Evolutionary conservation across 2,113 vertebrate species (phyloP).

Genomic region (Dissostichus mawsoni): DNA sequence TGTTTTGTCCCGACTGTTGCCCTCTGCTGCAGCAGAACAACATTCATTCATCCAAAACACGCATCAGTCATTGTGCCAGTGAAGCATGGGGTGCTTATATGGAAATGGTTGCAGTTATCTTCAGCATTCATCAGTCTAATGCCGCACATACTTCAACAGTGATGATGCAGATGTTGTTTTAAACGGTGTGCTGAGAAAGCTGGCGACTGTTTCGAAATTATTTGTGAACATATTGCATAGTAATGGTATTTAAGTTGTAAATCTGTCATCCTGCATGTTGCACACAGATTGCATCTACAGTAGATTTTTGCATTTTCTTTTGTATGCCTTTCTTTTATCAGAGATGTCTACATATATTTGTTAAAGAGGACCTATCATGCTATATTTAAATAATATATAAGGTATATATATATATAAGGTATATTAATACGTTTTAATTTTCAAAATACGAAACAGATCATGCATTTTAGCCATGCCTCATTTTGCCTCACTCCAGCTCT

Average conservation of each 20-base stretch:
- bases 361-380: too few species aligned
- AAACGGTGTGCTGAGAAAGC: background rate
- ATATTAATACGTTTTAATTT: too few species aligned
- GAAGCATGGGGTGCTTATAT: constrained; percentile 40
- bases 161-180: constrained; percentile 1
- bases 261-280: background rate
- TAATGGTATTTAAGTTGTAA: background rate
- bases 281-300: background rate
- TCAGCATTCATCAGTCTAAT: constrained; percentile 5
- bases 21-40: constrained; percentile 4
- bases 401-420: too few species aligned
- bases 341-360: background rate
- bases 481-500: too few species aligned
- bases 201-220: background rate
- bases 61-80: constrained; percentile 24
- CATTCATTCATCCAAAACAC: constrained; percentile 17
- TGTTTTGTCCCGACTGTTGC: constrained; percentile 28
- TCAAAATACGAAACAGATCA: too few species aligned
- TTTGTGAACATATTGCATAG: background rate
- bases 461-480: too few species aligned
- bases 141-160: background rate
- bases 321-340: background rate
- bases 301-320: background rate
- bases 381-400: too few species aligned
- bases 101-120: constrained; percentile 39